These are phyloP conservation scores for Cyprinus carpio DNA, from an alignment of 2,113 vertebrate genomes.

Conservation along the genomic window DNA sequence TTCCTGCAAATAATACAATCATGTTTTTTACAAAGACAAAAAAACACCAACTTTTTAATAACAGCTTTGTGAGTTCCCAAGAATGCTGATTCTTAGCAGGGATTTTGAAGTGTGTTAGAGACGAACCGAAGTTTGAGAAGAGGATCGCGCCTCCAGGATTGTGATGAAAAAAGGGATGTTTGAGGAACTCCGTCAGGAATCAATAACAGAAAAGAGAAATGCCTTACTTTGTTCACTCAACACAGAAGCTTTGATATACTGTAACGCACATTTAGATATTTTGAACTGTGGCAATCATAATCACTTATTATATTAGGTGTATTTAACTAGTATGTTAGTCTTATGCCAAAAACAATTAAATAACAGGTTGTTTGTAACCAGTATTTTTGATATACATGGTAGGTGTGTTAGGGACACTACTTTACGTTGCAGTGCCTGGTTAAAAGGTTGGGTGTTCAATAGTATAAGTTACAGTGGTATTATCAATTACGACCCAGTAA, in stretches of 20 bases:
- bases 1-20: conserved; percentile 71
- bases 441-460: no score
- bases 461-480: no score
- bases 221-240: neutral
- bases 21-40: conserved; percentile 5
- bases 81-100: neutral
- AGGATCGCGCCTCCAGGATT: conserved; percentile 95
- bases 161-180: conserved; percentile 97
- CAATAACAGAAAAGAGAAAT: conserved; percentile 69
- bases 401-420: no score
- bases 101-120: neutral
- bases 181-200: conserved; percentile 98
- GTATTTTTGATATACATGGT: no score
- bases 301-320: no score
- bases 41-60: neutral
- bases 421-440: no score
- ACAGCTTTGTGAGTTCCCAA: neutral
- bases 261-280: neutral
- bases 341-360: no score
- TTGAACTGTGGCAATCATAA: neutral
- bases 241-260: neutral
- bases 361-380: no score
- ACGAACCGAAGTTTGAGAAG: conserved; percentile 92
- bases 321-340: no score
- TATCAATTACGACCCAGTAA: no score